Evolutionary conservation across 2,888 invertebrate species (phyloP), one percentile per base, ranked within the genome.

Genomic region (Fragum whitleyi): DNA sequence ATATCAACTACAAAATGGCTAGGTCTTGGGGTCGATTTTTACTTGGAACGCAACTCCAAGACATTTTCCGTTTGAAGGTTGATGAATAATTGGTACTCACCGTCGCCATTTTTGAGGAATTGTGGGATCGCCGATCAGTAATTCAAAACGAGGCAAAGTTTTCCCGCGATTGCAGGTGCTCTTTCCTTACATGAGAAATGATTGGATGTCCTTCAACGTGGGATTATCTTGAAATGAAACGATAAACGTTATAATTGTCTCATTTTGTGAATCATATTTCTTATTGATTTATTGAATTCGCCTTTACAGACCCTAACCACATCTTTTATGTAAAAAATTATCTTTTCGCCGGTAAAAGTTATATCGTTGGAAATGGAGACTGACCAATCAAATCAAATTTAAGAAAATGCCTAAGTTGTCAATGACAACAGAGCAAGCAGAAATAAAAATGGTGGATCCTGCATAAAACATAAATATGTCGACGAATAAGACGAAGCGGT

Each of bases 91-190:
- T 79, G 77, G 81, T 69, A 85, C 89, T 89, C 88, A 93, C 93
- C 91, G 93, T 93, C 93, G 93, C 93, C 93, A 93, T 93, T 86
- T 93, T 92, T 78, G 76, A 71, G 77, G 84, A 83, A 90, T 91
- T 92, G 90, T 91, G 90, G 91, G 91, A 90, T 90, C 87, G 76
- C 79, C 86, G 86, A 85, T 85, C 79, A 76, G 79, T 16, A 55
- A 59, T 57, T 76, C 81, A 90, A 90, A 93, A 87, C 90, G 92
- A 92, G 92, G 91, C 91, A 61, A 55, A 42, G 59, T 57, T 78
- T 81, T 73, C 77, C 73, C 75, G 78, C 77, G 71, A 53, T 39
- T 55, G 69, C 57, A 36, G 65, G 74, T 79, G 78, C 82, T 28
- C 76, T 57, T 59, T 51, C 51, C 5, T 32, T 59, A 76, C 70